Percentiles rank a stretch among this genome's conserved stretches.
Evolutionary conservation across 2,797 vertebrate genomes (phyloP).

Genomic region (Rachycentron canadum): DNA sequence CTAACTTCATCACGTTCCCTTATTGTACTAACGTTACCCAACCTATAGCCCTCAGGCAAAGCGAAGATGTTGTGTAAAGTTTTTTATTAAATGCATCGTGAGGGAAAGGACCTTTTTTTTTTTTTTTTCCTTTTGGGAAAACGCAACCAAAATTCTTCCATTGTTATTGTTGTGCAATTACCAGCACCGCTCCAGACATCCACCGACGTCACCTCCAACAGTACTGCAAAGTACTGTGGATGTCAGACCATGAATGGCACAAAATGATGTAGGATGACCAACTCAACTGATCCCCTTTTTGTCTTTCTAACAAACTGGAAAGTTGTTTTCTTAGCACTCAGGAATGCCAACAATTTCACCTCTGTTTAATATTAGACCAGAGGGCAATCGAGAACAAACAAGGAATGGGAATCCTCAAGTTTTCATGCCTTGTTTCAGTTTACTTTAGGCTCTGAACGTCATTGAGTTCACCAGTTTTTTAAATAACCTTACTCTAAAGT

Average conservation of each 20-base stretch:
- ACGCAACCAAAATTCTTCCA: not conserved
- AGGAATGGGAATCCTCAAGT: constrained; percentile 33
- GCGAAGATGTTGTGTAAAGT: not conserved
- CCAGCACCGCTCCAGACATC: not conserved
- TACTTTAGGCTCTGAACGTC: not conserved
- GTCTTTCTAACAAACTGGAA: constrained; percentile 34
- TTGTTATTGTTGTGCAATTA: constrained; percentile 37
- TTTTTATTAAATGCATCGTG: not conserved
- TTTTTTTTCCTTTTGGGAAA: too few species aligned
- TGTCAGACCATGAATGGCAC: not conserved
- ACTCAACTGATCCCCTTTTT: not conserved
- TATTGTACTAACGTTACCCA: not conserved
- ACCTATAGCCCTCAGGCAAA: not conserved
- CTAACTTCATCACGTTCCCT: not conserved
- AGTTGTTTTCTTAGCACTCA: constrained; percentile 63
- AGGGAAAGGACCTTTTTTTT: not conserved
- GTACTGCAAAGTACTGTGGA: not conserved
- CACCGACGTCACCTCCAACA: not conserved
- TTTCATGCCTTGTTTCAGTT: not conserved
- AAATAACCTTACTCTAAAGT: not conserved
- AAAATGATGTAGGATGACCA: not conserved
- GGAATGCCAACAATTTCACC: constrained; percentile 79
- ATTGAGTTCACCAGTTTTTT: not conserved
- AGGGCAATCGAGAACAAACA: constrained; percentile 7
- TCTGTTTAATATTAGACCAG: constrained; percentile 76